Base-by-base conservation (phyloP, 2,797 vertebrate species). In the Anabacerthia variegaticeps region DNA sequence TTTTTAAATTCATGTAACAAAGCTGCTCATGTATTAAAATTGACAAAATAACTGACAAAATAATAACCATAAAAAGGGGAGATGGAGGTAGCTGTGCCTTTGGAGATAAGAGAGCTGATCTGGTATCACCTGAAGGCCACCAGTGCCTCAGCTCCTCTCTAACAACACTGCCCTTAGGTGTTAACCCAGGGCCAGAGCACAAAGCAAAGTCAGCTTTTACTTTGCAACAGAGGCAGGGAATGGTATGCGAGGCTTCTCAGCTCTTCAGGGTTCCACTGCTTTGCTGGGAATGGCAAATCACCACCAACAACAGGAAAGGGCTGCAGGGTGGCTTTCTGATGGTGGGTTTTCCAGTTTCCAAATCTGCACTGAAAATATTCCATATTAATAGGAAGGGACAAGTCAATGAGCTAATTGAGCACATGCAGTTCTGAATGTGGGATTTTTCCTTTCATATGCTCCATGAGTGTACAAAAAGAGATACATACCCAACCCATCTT, bases 311-410 rank as follows among this genome's bases (percentile, higher is more conserved):
- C 1, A 26, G 54, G 26, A 37, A 74, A 43, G 54, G 41, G 9
- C 18, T 12, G 8, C 3, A 24, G 55, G 26, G 46, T 11, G 9
- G 8, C 44, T 81, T 81, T 72, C 28, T 39, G 65, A 18, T 24
- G 52, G 59, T 36, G 56, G 61, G 41, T 5, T 86, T 90, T 83
- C 48, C 51, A 37, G 46, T 86, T 96, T 75, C 43, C 49, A 91
- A 91, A 44, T 32, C 54, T 34, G 78, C 68, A 54, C 74, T 94
- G 24, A 91, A 77, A 30, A 46, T 63, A 85, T 4, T 85, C 54
- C 17, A 15, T 14, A 28, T 48, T 69, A 85, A 88, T 5, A 76
- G 54, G 54, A 67, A 77, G 23, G 46, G 30, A 63, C 68, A 41
- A 41, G 54, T 22, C 89, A 77, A 71, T 34, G 30, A 94, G 36